These are phyloP conservation scores for Piprites chloris DNA, from an alignment of 2,113 vertebrate species.

Conservation along the genomic window DNA sequence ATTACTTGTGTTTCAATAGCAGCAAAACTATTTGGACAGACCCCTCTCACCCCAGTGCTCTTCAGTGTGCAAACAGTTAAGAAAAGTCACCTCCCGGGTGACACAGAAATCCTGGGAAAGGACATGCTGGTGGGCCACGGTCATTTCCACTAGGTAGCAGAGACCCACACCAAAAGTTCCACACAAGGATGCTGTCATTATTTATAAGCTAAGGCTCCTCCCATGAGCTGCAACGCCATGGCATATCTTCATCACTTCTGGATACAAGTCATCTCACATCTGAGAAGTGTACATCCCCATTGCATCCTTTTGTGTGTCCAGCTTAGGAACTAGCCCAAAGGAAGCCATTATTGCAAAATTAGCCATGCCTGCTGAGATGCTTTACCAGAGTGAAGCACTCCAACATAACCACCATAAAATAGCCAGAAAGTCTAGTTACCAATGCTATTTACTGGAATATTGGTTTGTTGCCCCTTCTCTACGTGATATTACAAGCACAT, in stretches of 20 bases:
- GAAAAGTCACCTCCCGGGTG: background rate
- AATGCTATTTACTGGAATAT: background rate
- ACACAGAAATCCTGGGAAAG: background rate
- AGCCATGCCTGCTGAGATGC: background rate
- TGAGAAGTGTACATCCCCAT: rapidly evolving
- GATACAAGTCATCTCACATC: background rate
- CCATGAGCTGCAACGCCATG: background rate
- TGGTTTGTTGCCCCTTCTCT: background rate
- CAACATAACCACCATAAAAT: background rate
- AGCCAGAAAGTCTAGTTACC: background rate
- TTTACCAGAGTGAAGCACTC: background rate
- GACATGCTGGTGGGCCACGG: rapidly evolving
- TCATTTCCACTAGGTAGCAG: background rate
- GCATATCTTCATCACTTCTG: rapidly evolving
- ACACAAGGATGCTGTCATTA: background rate
- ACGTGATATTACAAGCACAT: background rate
- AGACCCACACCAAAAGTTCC: background rate
- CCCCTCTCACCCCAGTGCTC: background rate
- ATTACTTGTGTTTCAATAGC: background rate
- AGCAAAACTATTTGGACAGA: background rate
- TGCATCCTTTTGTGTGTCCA: background rate
- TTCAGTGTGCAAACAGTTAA: background rate
- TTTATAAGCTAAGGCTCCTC: background rate
- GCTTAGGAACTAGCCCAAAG: background rate
- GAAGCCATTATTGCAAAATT: background rate